These are phyloP conservation scores for Agraylea sexmaculata DNA, from an alignment of 1,140 invertebrate genomes.

Conservation along the genomic window DNA sequence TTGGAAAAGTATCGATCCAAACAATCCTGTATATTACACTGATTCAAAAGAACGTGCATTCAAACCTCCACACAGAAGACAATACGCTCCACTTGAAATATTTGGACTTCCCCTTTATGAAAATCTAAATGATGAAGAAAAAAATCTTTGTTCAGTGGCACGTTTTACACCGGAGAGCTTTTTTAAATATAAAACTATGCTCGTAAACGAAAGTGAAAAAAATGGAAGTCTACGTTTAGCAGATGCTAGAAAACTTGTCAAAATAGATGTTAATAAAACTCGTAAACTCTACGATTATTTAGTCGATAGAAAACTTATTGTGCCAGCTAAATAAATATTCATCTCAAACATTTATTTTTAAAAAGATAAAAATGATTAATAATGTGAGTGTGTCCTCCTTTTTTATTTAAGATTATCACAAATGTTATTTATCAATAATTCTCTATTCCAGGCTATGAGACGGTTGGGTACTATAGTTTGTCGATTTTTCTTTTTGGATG, in stretches of 20 bases:
- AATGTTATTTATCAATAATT: background rate
- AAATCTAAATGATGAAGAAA: conserved; percentile 58
- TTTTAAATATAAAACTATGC: conserved; percentile 59
- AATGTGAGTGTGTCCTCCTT: conserved; percentile 3
- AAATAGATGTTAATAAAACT: conserved; percentile 92
- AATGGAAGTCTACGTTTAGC: conserved; percentile 58
- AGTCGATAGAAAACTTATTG: conserved; percentile 56
- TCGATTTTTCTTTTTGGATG: conserved; percentile 90
- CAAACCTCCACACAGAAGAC: conserved; percentile 24
- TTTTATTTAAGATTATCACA: conserved; percentile 1
- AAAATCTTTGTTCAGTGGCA: conserved; percentile 59
- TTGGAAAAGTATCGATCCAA: conserved; percentile 26
- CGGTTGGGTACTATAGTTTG: conserved; percentile 86
- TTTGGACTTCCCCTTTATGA: conserved; percentile 67
- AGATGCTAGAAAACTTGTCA: conserved; percentile 69
- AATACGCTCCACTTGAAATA: conserved; percentile 59
- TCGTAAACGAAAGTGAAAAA: conserved; percentile 66
- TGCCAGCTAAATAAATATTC: no score
- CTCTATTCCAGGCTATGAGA: conserved; percentile 64
- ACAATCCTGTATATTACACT: conserved; percentile 13
- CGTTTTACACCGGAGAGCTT: conserved; percentile 67
- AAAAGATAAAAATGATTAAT: background rate
- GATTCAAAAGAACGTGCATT: conserved; percentile 5
- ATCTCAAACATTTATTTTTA: no score
- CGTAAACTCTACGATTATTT: conserved; percentile 80